Evolutionary conservation across 2,888 invertebrate species (phyloP).

Genomic region (Drosophila nr. perissopoda): DNA sequence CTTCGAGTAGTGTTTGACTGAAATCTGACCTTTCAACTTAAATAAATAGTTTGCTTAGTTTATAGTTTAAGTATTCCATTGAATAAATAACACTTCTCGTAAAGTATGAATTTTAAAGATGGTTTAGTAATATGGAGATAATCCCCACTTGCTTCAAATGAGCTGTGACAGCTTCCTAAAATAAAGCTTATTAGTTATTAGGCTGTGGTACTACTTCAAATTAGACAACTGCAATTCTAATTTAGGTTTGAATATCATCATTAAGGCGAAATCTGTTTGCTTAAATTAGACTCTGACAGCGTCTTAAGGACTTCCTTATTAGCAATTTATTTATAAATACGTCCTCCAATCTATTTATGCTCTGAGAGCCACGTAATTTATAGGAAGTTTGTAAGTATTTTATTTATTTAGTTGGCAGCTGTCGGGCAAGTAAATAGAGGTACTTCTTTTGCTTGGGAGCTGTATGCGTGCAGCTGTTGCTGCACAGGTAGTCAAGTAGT

Average conservation of each 20-base stretch:
- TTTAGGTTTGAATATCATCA: not conserved
- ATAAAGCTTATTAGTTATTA: not conserved
- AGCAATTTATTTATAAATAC: not conserved
- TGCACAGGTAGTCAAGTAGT: slow-evolving; percentile 18
- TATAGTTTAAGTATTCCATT: not conserved
- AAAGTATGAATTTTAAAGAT: not conserved
- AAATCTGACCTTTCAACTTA: slow-evolving; percentile 1
- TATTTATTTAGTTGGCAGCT: slow-evolving; percentile 41
- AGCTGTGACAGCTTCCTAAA: not conserved
- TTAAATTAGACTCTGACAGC: not conserved
- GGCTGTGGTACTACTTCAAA: not conserved
- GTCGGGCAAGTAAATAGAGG: slow-evolving; percentile 9
- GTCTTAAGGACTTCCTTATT: not conserved
- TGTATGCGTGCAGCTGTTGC: not conserved
- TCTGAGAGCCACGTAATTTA: slow-evolving; percentile 5
- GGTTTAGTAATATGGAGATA: not conserved
- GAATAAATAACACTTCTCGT: no score
- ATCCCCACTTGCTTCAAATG: not conserved
- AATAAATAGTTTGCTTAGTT: not conserved
- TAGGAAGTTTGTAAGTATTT: slow-evolving; percentile 23
- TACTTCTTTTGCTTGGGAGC: not conserved
- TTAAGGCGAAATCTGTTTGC: not conserved
- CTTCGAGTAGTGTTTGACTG: not conserved
- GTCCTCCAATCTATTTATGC: not conserved
- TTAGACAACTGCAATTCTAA: not conserved